Conservation (phyloP, 2,113 vertebrate species). For the Butastur rufipennis region DNA sequence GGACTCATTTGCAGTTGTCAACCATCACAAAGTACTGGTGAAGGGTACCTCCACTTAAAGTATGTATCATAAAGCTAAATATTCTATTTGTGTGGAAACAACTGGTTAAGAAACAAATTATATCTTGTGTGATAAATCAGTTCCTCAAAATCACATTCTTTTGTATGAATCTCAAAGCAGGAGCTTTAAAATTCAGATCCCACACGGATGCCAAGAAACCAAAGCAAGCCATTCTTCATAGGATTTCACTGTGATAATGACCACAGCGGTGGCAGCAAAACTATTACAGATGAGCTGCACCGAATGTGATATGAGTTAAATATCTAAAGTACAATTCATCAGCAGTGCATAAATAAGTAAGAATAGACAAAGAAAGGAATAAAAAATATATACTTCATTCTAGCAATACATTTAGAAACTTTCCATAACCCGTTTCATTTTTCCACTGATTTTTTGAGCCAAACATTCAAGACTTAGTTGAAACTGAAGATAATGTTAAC, state of each 20-base stretch:
- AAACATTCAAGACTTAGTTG: constrained; percentile 76
- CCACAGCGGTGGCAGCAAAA: constrained; percentile 36
- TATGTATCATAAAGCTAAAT: constrained; percentile 15
- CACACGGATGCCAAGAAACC: constrained; percentile 52
- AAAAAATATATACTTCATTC: constrained; percentile 41
- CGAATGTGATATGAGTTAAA: constrained; percentile 32
- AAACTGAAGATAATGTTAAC: constrained; percentile 82
- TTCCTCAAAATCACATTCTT: constrained; percentile 62
- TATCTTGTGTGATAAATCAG: constrained; percentile 69
- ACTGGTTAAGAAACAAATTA: constrained; percentile 62
- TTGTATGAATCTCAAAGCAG: constrained; percentile 63
- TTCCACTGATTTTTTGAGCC: constrained; percentile 64
- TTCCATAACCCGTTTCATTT: constrained; percentile 59
- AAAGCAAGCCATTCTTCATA: constrained; percentile 40
- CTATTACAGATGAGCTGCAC: constrained; percentile 25
- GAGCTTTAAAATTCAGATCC: constrained; percentile 74
- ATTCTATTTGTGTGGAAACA: constrained; percentile 38
- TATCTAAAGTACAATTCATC: constrained; percentile 36
- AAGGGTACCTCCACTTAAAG: constrained; percentile 49
- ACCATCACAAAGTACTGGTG: neutral
- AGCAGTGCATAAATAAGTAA: neutral
- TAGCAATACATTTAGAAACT: constrained; percentile 67
- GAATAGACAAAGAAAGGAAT: neutral
- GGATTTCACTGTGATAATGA: constrained; percentile 65
- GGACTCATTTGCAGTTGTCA: neutral